phyloP scores from a whole-genome alignment of 2,113 vertebrate species.

The Canis aureus region DNA sequence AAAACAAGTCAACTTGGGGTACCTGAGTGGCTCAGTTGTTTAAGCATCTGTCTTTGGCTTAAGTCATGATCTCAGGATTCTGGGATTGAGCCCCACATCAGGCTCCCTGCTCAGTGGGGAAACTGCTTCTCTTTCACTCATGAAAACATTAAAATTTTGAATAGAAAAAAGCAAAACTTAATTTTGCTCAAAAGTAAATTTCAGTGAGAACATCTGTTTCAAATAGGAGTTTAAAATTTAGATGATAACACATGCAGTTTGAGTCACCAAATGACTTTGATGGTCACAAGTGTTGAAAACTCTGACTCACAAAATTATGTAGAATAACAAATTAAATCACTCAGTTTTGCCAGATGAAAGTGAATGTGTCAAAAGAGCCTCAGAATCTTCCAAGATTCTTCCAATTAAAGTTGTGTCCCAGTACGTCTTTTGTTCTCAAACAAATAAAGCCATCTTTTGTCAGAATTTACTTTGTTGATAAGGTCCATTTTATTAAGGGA shows the following conservation, averaged over 20 bases:
- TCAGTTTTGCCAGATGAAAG: conserved; percentile 7
- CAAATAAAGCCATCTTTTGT: conserved; percentile 17
- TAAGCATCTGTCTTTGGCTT: background rate
- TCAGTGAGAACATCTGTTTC: conserved; percentile 14
- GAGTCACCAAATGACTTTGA: conserved; percentile 46
- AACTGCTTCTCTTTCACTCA: background rate
- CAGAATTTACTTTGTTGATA: conserved; percentile 8
- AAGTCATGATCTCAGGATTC: background rate
- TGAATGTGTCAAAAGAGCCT: background rate
- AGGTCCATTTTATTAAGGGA: background rate
- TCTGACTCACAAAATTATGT: background rate
- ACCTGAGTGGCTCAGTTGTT: background rate
- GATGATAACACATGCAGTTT: background rate
- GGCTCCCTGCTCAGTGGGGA: background rate
- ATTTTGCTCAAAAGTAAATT: background rate
- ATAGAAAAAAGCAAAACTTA: conserved; percentile 17
- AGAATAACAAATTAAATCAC: background rate
- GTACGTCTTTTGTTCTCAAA: background rate
- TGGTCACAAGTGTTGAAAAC: conserved; percentile 10
- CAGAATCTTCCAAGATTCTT: conserved; percentile 40
- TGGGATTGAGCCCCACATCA: background rate
- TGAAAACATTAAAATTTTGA: conserved; percentile 9
- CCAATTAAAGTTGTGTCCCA: background rate
- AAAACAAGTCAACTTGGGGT: background rate
- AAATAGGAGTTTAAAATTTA: conserved; percentile 40